Conservation (phyloP, 2,113 vertebrate genomes). For the Pseudonaja textilis region DNA sequence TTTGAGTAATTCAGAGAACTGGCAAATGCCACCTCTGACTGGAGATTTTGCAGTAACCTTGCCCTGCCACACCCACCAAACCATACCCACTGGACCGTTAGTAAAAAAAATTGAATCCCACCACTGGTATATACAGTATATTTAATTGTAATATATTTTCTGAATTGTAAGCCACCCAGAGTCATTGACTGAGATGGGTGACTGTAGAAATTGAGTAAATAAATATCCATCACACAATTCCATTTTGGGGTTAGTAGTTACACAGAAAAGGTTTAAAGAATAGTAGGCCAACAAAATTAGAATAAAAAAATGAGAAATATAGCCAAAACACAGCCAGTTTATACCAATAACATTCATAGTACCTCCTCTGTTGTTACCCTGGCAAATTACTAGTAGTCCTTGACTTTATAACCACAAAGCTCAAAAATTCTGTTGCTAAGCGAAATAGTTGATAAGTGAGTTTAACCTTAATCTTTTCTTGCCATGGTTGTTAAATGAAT, state of each 20-base stretch:
- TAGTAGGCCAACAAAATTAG: background rate
- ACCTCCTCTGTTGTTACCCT: background rate
- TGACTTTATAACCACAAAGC: background rate
- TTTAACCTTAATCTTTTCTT: background rate
- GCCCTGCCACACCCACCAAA: no score
- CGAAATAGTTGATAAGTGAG: background rate
- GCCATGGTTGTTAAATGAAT: background rate
- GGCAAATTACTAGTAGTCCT: background rate
- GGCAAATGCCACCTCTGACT: no score
- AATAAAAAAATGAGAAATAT: background rate
- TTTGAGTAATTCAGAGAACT: no score
- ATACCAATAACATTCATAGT: background rate
- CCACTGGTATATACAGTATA: background rate
- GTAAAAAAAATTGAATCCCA: no score
- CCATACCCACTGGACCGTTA: no score
- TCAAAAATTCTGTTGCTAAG: background rate
- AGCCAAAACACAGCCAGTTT: background rate
- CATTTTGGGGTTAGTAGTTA: background rate
- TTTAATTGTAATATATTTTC: background rate
- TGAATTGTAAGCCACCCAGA: background rate
- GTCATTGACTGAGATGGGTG: background rate
- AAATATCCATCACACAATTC: background rate
- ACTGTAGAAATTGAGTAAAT: background rate
- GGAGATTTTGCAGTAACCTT: no score
- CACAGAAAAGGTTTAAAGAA: background rate